Conservation (phyloP, 2,113 vertebrate species). For the Mionectes macconnelli region DNA sequence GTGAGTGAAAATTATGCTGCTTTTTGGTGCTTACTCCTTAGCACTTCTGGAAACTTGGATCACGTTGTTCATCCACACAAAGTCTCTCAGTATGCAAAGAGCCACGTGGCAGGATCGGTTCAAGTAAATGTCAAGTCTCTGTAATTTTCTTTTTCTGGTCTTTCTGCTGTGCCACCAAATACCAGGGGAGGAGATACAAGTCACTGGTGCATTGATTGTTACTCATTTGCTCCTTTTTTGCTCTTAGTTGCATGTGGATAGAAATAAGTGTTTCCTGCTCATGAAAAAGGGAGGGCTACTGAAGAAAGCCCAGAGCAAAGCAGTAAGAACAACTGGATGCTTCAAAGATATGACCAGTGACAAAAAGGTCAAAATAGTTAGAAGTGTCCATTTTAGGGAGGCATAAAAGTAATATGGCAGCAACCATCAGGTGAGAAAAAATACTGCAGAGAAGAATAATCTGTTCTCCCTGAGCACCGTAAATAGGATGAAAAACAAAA, state of each 20-base stretch:
- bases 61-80: neutral
- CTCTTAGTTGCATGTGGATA: neutral
- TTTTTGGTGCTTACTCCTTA: slow-evolving; percentile 8
- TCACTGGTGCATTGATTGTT: neutral
- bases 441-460: neutral
- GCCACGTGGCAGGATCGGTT: neutral
- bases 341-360: neutral
- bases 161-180: neutral
- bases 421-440: neutral
- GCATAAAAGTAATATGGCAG: neutral
- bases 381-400: neutral
- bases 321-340: neutral
- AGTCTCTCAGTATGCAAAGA: neutral
- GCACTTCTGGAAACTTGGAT: slow-evolving; percentile 7
- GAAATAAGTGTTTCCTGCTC: neutral
- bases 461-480: neutral
- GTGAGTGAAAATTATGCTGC: neutral
- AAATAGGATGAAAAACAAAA: neutral
- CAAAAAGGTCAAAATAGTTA: neutral
- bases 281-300: neutral
- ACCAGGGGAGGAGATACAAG: neutral
- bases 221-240: neutral
- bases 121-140: neutral
- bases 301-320: neutral
- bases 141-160: neutral